Conservation (phyloP, 2,113 vertebrate genomes). For the Galeopterus variegatus region DNA sequence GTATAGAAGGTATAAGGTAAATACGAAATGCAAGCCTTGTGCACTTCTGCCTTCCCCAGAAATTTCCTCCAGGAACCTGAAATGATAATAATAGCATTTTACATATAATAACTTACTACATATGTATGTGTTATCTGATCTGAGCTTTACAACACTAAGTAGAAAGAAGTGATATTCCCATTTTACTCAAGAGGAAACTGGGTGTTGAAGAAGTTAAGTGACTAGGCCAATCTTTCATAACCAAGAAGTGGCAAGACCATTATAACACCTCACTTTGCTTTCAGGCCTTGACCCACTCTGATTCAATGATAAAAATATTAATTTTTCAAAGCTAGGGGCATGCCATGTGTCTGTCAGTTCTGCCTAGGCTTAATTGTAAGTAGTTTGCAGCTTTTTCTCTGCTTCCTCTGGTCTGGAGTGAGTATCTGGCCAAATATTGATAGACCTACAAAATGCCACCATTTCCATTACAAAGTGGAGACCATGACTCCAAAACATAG, state of each 20-base stretch:
- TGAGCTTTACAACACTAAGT: background rate
- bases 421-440: background rate
- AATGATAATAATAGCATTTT: background rate
- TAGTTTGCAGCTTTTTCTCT: background rate
- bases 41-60: background rate
- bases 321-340: background rate
- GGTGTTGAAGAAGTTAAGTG: background rate
- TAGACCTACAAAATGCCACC: background rate
- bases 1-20: background rate
- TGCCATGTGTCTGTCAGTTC: background rate
- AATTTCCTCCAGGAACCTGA: background rate
- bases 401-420: background rate
- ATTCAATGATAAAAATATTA: background rate
- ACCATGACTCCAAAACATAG: constrained; percentile 1
- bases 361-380: background rate
- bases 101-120: background rate
- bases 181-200: background rate
- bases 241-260: background rate
- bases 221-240: background rate
- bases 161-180: background rate
- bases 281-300: background rate
- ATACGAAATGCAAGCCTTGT: background rate
- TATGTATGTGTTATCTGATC: background rate
- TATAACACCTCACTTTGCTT: background rate
- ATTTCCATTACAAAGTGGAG: background rate